phyloP scores from a whole-genome alignment of 2,888 invertebrate genomes.

The Trachelus tabidus region DNA sequence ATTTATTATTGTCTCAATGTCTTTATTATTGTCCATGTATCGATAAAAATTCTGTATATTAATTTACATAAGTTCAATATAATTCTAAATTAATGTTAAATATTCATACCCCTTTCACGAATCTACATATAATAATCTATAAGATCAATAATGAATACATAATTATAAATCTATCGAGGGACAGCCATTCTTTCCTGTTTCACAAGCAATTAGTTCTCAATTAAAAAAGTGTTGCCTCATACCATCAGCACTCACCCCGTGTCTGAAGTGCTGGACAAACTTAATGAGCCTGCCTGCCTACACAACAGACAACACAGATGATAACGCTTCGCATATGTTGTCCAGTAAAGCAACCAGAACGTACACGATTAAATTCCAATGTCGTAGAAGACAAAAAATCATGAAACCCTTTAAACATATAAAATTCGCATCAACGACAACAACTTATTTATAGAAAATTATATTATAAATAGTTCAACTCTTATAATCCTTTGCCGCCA shows the following conservation, averaged over 20 bases:
- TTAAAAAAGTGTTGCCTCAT: slow-evolving; percentile 16
- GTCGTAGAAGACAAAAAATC: neutral
- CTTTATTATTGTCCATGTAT: neutral
- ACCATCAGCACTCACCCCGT: slow-evolving; percentile 8
- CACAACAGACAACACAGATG: slow-evolving; percentile 23
- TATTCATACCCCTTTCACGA: slow-evolving; percentile 1
- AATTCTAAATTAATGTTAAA: neutral
- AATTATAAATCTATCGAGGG: slow-evolving; percentile 20
- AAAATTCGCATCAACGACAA: neutral
- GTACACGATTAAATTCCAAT: neutral
- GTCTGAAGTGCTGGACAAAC: slow-evolving; percentile 21
- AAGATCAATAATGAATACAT: slow-evolving; percentile 20
- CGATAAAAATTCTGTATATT: neutral
- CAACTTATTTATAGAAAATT: neutral
- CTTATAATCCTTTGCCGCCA: neutral
- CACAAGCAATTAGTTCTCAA: slow-evolving; percentile 24
- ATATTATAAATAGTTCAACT: neutral
- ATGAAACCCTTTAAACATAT: neutral
- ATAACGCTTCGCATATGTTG: slow-evolving; percentile 18
- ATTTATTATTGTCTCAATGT: neutral
- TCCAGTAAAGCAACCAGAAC: neutral
- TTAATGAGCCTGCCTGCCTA: slow-evolving; percentile 19
- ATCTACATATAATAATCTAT: slow-evolving; percentile 1
- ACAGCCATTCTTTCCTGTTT: slow-evolving; percentile 21
- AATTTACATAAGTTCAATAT: neutral